Evolutionary conservation across 2,888 invertebrate species (phyloP), one percentile per base, ranked within the genome.

Genomic region (Parnassius mnemosyne): DNA sequence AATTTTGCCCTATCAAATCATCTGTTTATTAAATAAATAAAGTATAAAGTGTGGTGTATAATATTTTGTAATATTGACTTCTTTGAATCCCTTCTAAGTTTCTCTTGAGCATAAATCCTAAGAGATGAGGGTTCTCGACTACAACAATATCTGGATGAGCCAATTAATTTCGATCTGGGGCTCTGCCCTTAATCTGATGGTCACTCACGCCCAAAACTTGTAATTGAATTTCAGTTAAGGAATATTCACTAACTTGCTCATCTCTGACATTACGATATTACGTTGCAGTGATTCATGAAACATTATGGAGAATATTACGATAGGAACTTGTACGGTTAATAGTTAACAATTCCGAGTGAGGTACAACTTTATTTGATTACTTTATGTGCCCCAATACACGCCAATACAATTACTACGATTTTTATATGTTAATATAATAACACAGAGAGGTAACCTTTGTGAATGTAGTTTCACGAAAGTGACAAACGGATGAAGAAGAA

Each of bases 131-230:
- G 84, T 87, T 69, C 81, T 81, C 76, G 70, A 74, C 72, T 74
- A 79, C 79, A 81, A 83, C 83, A 86, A 86, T 87, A 85, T 85
- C 85, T 84, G 84, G 83, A 85, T 84, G 83, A 85, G 80, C 86
- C 85, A 88, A 88, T 87, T 88, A 88, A 87, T 87, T 86, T 84
- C 77, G 80, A 87, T 86, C 83, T 82, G 75, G 77, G 78, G 79
- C 76, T 76, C 77, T 76, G 71, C 77, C 84, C 82, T 81, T 86
- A 88, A 88, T 87, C 86, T 84, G 87, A 85, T 86, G 87, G 88
- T 87, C 86, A 87, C 81, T 87, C 82, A 81, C 82, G 80, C 84
- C 81, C 81, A 74, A 85, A 88, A 83, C 82, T 83, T 82, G 79
- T 83, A 83, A 83, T 83, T 83, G 82, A 83, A 83, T 83, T 82